Percentiles rank a stretch among this genome's conserved stretches.
Conservation (phyloP, 2,113 vertebrate genomes). For the Cebidichthys violaceus region DNA sequence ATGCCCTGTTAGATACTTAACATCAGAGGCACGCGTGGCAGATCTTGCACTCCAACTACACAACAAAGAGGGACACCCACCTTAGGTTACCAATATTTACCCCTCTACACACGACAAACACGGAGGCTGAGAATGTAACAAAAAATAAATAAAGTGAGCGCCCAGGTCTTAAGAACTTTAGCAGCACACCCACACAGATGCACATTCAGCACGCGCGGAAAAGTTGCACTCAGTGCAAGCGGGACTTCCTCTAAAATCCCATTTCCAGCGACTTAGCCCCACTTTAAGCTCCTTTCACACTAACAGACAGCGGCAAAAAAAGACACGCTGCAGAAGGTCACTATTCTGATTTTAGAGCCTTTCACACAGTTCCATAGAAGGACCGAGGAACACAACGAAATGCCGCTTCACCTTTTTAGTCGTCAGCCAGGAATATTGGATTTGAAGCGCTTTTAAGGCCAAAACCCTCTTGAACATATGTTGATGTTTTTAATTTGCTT, state of each 20-base stretch:
- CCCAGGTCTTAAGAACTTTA: conserved; percentile 17
- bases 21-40: background rate
- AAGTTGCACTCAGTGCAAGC: conserved; percentile 5
- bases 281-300: conserved; percentile 62
- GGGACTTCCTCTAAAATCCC: conserved; percentile 48
- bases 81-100: background rate
- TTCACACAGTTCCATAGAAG: conserved; percentile 10
- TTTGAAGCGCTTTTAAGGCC: conserved; percentile 13
- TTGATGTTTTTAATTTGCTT: conserved; percentile 5
- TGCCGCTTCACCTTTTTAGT: background rate
- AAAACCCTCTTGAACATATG: background rate
- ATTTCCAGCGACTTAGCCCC: conserved; percentile 37
- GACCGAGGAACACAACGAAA: conserved; percentile 1
- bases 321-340: conserved; percentile 16
- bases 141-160: conserved; percentile 5
- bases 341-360: conserved; percentile 10
- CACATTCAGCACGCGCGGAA: conserved; percentile 19
- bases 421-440: background rate
- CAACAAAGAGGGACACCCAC: background rate
- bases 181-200: conserved; percentile 11
- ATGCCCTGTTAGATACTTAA: conserved; percentile 18
- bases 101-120: conserved; percentile 5
- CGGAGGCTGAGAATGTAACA: background rate
- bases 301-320: conserved; percentile 17
- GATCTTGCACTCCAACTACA: background rate